Percentiles rank a stretch among this genome's conserved stretches.
Conservation (phyloP, 2,113 vertebrate genomes). For the Vidua macroura region DNA sequence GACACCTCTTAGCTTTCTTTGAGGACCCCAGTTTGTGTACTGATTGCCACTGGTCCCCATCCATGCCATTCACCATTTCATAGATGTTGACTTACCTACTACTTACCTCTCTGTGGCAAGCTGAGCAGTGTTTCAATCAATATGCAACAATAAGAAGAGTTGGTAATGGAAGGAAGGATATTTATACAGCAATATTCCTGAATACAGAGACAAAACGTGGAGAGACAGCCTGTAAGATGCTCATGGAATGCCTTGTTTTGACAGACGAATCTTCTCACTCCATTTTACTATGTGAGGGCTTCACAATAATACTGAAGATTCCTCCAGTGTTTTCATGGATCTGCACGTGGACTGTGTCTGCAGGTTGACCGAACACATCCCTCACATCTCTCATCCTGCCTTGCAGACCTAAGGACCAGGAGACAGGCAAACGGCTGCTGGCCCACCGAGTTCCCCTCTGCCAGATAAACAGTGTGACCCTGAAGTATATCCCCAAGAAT, state of each 20-base stretch:
- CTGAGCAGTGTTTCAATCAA: background rate
- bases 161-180: background rate
- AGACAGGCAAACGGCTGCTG: slow-evolving; percentile 60
- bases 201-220: background rate
- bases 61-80: background rate
- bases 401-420: slow-evolving; percentile 63
- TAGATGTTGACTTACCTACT: background rate
- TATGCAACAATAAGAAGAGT: background rate
- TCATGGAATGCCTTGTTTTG: background rate
- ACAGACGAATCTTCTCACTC: background rate
- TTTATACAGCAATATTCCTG: background rate
- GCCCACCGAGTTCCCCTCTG: slow-evolving; percentile 60
- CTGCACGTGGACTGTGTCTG: background rate
- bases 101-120: background rate
- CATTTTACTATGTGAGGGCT: background rate
- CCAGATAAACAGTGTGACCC: slow-evolving; percentile 47
- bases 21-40: background rate
- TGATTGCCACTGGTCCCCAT: background rate
- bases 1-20: background rate
- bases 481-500: slow-evolving; percentile 51
- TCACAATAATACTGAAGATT: background rate
- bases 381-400: background rate
- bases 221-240: background rate
- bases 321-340: background rate
- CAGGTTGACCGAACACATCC: background rate